phyloP scores from a whole-genome alignment of 1,140 invertebrate species.

The Listronotus bonariensis region DNA sequence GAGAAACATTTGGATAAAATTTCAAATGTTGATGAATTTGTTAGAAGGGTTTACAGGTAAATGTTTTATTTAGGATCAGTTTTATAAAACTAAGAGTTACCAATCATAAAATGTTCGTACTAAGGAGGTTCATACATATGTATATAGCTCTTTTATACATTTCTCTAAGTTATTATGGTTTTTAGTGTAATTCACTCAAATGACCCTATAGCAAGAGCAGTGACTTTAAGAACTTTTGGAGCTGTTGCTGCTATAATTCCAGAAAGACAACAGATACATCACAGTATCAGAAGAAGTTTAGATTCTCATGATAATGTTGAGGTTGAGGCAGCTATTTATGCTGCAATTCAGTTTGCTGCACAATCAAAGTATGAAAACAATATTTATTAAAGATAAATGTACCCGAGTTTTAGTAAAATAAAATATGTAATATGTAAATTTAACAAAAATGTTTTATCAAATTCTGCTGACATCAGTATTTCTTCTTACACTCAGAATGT shows the following conservation, averaged over 20 bases:
- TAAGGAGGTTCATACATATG: too few relatives aligned
- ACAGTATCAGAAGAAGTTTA: slow-evolving; percentile 87
- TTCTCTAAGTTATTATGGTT: too few relatives aligned
- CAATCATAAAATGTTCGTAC: too few relatives aligned
- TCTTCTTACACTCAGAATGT: too few relatives aligned
- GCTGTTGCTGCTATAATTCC: slow-evolving; percentile 91
- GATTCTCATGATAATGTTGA: slow-evolving; percentile 96
- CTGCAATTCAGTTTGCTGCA: slow-evolving; percentile 89
- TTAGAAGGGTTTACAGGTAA: slow-evolving; percentile 77
- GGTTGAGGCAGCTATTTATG: slow-evolving; percentile 94
- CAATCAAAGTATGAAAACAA: slow-evolving; percentile 87
- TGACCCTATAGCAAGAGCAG: slow-evolving; percentile 90
- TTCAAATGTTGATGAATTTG: slow-evolving; percentile 94
- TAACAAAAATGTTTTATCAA: too few relatives aligned
- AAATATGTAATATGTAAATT: too few relatives aligned
- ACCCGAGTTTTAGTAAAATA: too few relatives aligned
- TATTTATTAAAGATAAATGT: too few relatives aligned
- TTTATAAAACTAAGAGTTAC: too few relatives aligned
- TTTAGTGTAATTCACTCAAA: slow-evolving; percentile 92
- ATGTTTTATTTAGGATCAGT: not conserved
- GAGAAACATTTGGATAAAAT: slow-evolving; percentile 97
- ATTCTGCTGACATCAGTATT: too few relatives aligned
- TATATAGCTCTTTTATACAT: too few relatives aligned
- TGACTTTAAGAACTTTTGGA: slow-evolving; percentile 88
- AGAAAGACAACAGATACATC: slow-evolving; percentile 93